Percentiles rank a stretch among this genome's conserved stretches.
Conservation (phyloP, 2,113 vertebrate genomes). For the Numenius arquata region DNA sequence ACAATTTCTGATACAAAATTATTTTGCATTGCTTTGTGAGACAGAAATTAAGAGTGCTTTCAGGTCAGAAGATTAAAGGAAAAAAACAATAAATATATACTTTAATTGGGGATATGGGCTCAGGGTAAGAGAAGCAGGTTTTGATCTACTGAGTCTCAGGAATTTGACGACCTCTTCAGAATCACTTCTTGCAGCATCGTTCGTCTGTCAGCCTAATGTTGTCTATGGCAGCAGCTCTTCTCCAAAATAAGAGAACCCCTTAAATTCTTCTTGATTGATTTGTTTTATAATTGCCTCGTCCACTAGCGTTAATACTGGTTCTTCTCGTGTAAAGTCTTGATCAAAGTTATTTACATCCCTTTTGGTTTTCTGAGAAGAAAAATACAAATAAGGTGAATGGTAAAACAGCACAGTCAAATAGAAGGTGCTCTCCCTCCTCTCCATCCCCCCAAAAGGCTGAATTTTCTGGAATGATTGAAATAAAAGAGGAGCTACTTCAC, state of each 20-base stretch:
- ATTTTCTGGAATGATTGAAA: slow-evolving; percentile 60
- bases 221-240: slow-evolving; percentile 88
- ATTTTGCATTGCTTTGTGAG: slow-evolving; percentile 66
- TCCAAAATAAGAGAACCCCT: slow-evolving; percentile 97
- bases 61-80: slow-evolving; percentile 61
- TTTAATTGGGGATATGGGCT: slow-evolving; percentile 63
- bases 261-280: slow-evolving; percentile 99
- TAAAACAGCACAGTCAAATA: background rate
- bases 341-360: slow-evolving; percentile 99
- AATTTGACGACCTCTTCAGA: slow-evolving; percentile 57
- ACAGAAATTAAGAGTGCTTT: slow-evolving; percentile 73
- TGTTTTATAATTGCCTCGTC: slow-evolving; percentile 97
- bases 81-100: slow-evolving; percentile 78
- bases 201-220: slow-evolving; percentile 5
- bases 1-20: slow-evolving; percentile 57
- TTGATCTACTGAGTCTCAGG: slow-evolving; percentile 69
- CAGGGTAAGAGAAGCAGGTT: slow-evolving; percentile 69
- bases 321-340: slow-evolving; percentile 99
- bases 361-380: slow-evolving; percentile 92
- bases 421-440: background rate
- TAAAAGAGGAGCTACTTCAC: slow-evolving; percentile 58
- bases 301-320: slow-evolving; percentile 92
- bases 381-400: slow-evolving; percentile 57
- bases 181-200: slow-evolving; percentile 65
- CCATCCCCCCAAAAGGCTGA: background rate